Conservation (phyloP, 1,140 invertebrate genomes). For the Latrodectus geometricus region DNA sequence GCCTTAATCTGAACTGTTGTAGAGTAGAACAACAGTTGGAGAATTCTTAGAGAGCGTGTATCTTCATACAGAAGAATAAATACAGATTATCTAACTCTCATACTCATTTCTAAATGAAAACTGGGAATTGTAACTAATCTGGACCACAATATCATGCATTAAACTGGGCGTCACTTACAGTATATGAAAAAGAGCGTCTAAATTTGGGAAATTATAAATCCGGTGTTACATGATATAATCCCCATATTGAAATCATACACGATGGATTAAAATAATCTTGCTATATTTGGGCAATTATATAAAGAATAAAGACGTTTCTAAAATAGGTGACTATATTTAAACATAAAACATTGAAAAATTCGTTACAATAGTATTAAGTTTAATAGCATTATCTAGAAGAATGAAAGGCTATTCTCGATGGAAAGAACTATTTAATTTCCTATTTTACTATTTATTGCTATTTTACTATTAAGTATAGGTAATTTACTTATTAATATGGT, state of each 20-base stretch:
- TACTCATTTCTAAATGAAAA: background rate
- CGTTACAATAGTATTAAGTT: too few species aligned
- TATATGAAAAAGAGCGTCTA: background rate
- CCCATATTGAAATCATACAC: background rate
- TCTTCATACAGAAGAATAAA: slow-evolving; percentile 20
- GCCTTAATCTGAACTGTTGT: slow-evolving; percentile 27
- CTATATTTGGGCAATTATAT: background rate
- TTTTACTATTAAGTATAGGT: too few species aligned
- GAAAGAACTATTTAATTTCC: too few species aligned
- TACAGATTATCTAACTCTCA: slow-evolving; percentile 11
- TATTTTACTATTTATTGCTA: too few species aligned
- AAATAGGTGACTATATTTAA: too few species aligned
- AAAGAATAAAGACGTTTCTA: too few species aligned
- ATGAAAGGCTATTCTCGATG: too few species aligned
- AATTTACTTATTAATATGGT: too few species aligned
- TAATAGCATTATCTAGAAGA: too few species aligned
- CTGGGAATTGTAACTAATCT: background rate
- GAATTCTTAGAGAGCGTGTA: slow-evolving; percentile 16
- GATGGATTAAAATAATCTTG: background rate
- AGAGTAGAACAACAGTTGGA: slow-evolving; percentile 14
- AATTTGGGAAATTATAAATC: background rate
- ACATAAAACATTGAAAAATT: too few species aligned
- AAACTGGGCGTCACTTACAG: background rate
- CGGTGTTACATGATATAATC: background rate
- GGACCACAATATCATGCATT: background rate